Base-by-base conservation (phyloP, 2,113 vertebrate species). In the Corythaeola cristata region DNA sequence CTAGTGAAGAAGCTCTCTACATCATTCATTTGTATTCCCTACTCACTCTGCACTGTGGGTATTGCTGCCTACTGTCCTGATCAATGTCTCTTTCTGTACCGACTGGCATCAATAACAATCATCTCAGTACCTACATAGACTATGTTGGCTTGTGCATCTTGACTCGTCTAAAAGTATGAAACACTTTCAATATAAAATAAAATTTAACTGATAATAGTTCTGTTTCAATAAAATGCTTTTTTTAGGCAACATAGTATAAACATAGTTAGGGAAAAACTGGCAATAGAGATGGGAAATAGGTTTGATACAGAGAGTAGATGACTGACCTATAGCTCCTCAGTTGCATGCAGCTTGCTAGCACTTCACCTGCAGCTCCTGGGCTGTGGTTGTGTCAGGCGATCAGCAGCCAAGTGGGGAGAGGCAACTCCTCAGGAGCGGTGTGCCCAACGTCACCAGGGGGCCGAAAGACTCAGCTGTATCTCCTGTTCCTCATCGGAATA, bases 401-500 rank as follows among this genome's bases (percentile, higher is more conserved):
- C 14, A 50, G 44, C 76, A 86, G 67, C 37, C 2, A 5, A 4
- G 23, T n/a, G 18, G n/a, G 56, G 50, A 62, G 53, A 73, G 22
- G 44, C 32, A 76, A 1, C 22, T 80, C 22, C 52, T 86, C 62
- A 32, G 49, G 20, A 76, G 28, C 33, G 56, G 30, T 6, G 11
- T 28, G 22, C n/a, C 45, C 41, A 63, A 16, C 16, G 19, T 27
- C 17, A 13, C 56, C 26, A 15, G 22, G 6, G 9, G 28, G n/a
- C 56, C 0, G 0, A 45, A n/a, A 59, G n/a, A 39, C n/a, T 63
- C 56, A 59, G 15, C 12, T 14, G 1, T 27, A 24, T 41, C 52
- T 90, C 60, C 26, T 85, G 27, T 47, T 74, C 44, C 56, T 91
- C 77, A 53, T 14, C 1, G 2, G 26, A 88, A 24, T 30, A 44